A percentile compares a stretch with the other conserved stretches of the same genome.
These are phyloP conservation scores for Triplophysa dalaica DNA, from an alignment of 2,113 vertebrate species.

Conservation along the genomic window DNA sequence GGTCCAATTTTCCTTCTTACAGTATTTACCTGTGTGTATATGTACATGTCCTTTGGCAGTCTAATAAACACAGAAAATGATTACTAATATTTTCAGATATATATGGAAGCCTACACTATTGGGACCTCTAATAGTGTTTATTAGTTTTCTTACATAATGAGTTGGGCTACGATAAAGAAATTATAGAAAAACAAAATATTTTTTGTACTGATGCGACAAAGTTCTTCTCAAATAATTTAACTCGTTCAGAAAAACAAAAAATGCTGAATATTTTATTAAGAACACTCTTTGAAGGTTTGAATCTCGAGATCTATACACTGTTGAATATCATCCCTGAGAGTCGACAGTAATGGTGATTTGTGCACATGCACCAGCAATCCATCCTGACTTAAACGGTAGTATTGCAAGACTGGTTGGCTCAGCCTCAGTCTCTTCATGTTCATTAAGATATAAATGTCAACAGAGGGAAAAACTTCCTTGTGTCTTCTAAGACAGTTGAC, in stretches of 20 bases:
- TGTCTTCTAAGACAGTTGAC: too few species aligned
- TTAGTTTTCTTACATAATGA: not conserved
- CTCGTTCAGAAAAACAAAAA: not conserved
- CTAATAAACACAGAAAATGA: not conserved
- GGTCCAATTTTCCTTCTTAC: not conserved
- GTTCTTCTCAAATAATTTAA: too few species aligned
- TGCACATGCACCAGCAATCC: slow-evolving; percentile 30
- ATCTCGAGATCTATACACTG: slow-evolving; percentile 52
- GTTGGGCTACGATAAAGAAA: slow-evolving; percentile 7
- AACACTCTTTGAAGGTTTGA: slow-evolving; percentile 56
- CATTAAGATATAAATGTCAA: not conserved
- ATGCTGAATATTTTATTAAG: slow-evolving; percentile 4
- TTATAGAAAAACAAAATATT: slow-evolving; percentile 31
- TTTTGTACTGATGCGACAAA: slow-evolving; percentile 1
- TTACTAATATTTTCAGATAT: too few species aligned
- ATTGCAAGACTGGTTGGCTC: not conserved
- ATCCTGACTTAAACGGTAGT: not conserved
- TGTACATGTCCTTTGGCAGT: not conserved
- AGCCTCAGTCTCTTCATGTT: not conserved
- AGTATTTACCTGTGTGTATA: not conserved
- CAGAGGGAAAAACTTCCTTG: not conserved
- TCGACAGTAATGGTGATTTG: slow-evolving; percentile 59
- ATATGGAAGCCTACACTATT: too few species aligned
- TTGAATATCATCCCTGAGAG: slow-evolving; percentile 56
- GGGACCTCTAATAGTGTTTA: too few species aligned